A percentile compares a stretch with the other conserved stretches of the same genome.
Conservation (phyloP, 2,113 vertebrate genomes). For the Hypocryptadius cinnamomeus region DNA sequence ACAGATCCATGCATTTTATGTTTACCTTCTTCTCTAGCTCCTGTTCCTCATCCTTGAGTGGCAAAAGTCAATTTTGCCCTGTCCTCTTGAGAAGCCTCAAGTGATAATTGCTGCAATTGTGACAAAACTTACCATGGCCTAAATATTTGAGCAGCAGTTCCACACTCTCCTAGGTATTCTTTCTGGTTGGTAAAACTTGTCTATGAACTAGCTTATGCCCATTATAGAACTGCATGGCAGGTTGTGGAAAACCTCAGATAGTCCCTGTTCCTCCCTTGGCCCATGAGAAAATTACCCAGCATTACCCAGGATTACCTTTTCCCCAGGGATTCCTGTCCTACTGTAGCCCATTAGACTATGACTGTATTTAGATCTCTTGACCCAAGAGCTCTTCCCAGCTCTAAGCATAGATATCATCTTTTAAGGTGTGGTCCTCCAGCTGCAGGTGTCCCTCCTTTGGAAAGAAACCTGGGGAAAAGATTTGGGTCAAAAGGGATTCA, state of each 20-base stretch:
- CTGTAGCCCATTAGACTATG: neutral
- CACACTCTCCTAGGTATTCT: neutral
- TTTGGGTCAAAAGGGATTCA: neutral
- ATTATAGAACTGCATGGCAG: neutral
- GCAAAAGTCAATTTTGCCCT: neutral
- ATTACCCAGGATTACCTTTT: neutral
- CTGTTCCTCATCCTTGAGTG: neutral
- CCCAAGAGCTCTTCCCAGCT: neutral
- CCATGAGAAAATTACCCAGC: neutral
- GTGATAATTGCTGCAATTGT: neutral
- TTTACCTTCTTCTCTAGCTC: neutral
- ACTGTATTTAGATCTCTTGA: neutral
- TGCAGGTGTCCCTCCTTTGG: neutral
- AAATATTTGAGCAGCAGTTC: neutral
- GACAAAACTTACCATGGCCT: neutral
- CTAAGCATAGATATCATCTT: neutral
- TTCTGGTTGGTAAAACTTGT: neutral
- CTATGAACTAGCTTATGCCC: neutral
- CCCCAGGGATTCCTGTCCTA: neutral
- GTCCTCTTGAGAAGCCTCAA: neutral
- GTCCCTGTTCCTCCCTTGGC: neutral
- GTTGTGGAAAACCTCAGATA: neutral
- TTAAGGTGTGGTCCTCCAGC: neutral
- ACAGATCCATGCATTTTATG: neutral
- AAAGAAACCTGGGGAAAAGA: neutral